Evolutionary conservation across 2,797 vertebrate genomes (phyloP).

Genomic region (Aldrovandia affinis): DNA sequence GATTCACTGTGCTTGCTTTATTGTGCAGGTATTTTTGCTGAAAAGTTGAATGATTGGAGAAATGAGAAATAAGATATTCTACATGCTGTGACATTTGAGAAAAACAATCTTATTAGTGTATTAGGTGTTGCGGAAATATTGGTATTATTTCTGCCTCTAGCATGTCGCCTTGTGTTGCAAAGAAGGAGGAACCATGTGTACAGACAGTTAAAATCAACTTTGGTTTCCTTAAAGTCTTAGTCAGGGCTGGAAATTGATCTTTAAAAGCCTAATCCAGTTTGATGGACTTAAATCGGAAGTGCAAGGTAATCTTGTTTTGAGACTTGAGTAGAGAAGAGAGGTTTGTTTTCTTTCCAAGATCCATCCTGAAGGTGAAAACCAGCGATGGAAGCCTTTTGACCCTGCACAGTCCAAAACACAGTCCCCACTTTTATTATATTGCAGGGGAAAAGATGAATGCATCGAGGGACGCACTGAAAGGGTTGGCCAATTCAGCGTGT

Average conservation of each 20-base stretch:
- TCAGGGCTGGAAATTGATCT: slow-evolving; percentile 16
- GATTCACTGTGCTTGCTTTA: too few species aligned
- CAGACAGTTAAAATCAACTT: slow-evolving; percentile 21
- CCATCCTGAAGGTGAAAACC: neutral
- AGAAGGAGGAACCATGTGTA: neutral
- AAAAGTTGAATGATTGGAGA: too few species aligned
- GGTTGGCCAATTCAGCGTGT: neutral
- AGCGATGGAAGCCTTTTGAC: neutral
- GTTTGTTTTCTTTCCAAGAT: neutral
- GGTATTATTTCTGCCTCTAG: neutral
- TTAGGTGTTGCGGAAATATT: neutral
- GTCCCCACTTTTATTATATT: neutral
- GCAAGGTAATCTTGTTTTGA: neutral
- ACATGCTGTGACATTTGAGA: neutral
- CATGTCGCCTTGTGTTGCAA: neutral
- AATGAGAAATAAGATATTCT: neutral
- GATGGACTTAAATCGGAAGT: neutral
- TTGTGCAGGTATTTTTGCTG: too few species aligned
- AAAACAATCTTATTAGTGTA: too few species aligned
- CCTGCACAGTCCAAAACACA: neutral
- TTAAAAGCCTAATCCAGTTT: slow-evolving; percentile 27
- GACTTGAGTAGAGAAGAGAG: neutral
- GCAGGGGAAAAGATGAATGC: neutral
- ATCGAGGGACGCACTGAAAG: neutral
- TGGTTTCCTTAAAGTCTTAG: slow-evolving; percentile 17